A percentile compares a stretch with the other conserved stretches of the same genome.
phyloP scores from a whole-genome alignment of 1,140 invertebrate genomes.

The Thaumatotibia leucotreta region DNA sequence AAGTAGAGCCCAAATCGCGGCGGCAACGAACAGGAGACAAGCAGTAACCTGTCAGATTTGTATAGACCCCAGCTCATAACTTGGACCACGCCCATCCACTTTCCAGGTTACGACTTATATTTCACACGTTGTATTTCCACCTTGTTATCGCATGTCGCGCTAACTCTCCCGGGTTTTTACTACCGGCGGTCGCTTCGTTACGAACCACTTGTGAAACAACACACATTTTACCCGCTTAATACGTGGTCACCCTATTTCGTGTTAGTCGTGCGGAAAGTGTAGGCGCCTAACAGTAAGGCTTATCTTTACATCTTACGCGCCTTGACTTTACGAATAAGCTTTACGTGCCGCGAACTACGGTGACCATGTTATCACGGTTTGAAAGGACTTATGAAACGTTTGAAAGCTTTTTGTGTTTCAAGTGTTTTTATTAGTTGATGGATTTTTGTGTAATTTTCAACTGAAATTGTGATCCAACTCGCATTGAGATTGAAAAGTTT shows the following conservation, averaged over 20 bases:
- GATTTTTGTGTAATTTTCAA: not conserved
- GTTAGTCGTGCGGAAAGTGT: not conserved
- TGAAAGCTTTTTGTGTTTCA: not conserved
- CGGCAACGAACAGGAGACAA: too few species aligned
- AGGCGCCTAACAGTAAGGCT: too few species aligned
- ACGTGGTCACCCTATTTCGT: conserved; percentile 8
- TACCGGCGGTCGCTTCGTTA: not conserved
- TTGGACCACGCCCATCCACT: not conserved
- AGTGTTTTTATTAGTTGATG: not conserved
- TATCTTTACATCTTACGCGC: too few species aligned
- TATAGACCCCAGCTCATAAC: too few species aligned
- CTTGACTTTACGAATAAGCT: too few species aligned
- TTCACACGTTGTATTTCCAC: conserved; percentile 12
- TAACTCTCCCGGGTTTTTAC: conserved; percentile 10
- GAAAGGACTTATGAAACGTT: not conserved
- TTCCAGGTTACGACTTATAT: not conserved
- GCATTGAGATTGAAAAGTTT: too few species aligned
- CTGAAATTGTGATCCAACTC: too few species aligned
- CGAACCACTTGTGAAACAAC: conserved; percentile 4
- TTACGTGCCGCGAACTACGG: not conserved
- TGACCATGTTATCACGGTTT: not conserved
- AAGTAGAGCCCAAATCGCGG: too few species aligned
- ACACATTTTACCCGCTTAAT: not conserved
- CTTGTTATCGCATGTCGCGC: conserved; percentile 8
- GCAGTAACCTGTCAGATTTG: too few species aligned